phyloP scores from a whole-genome alignment of 2,113 vertebrate species.

The Pycnonotus jocosus region DNA sequence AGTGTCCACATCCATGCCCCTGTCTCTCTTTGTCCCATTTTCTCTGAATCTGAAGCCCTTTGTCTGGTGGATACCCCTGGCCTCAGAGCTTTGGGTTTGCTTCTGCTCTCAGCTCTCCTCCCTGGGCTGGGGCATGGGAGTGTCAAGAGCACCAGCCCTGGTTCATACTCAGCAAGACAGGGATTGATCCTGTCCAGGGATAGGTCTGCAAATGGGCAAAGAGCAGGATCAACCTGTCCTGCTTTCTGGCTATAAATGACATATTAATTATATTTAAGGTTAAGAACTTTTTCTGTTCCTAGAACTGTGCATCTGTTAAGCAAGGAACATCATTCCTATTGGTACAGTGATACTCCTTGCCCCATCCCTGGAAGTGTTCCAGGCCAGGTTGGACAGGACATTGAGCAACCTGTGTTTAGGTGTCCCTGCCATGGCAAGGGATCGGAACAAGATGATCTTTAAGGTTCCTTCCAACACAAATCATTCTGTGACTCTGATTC shows the following conservation, averaged over 20 bases:
- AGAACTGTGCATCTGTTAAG: background rate
- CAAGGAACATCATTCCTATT: background rate
- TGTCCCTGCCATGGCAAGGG: background rate
- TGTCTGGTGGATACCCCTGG: background rate
- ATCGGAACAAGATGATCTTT: background rate
- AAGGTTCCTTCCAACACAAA: background rate
- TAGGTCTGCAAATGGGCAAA: background rate
- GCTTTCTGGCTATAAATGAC: background rate
- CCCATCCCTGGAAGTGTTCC: background rate
- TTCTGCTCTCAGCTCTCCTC: background rate
- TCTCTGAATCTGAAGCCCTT: background rate
- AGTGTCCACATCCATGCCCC: background rate
- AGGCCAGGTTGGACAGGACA: background rate
- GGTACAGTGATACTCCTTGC: background rate
- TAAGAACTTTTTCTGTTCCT: background rate
- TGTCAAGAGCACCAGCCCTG: background rate
- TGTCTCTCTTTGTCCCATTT: background rate
- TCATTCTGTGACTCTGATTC: background rate
- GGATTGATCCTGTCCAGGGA: background rate
- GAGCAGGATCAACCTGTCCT: background rate
- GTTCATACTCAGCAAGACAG: background rate
- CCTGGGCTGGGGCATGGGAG: fast-evolving
- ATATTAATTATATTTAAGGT: background rate
- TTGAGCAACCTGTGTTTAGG: background rate
- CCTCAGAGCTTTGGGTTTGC: background rate